Evolutionary conservation across 1,140 invertebrate genomes (phyloP), one percentile per base, ranked within the genome.

Genomic region (Pseudomyrmex dendroicus): DNA sequence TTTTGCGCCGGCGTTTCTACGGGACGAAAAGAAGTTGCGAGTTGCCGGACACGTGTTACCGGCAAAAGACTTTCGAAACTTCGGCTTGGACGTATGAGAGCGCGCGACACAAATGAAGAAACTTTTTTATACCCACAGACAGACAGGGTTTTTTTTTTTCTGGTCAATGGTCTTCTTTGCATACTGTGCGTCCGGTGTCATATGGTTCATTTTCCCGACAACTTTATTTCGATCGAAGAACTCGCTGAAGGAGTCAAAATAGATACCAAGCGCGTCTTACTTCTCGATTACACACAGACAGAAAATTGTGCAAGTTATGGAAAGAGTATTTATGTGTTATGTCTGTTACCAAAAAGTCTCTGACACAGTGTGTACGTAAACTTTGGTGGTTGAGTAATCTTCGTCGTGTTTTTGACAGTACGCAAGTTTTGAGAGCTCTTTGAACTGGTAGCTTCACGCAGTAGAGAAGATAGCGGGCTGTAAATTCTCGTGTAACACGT

Each of bases 101-200:
- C 13, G 48, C 54, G 20, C 70, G 64, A 87, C 82, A 87, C 82
- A 84, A 88, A 88, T 87, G 86, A 88, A 87, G 83, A 72, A 87
- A 87, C 86, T 88, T 88, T 88, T 66, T 87, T 84, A 20, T 68
- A 44, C 9, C 70, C 63, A 17, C 1, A 56, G 50, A 77, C 54
- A 63, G 73, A 80, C 73, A 73, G 73, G 35, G 3, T 20, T 25
- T 5, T 35, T 35, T 67, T 83, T 20, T 61, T 59, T 56, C 61
- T 46, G 48, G 17, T 25, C 59, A 70, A 59, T 20, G 44, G 9
- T 22, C 13, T 59, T 86, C 54, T 62, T 22, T 25, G 56, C 20
- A 35, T 72, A 7, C 12, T 76, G 50, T 74, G 76, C 83, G 77
- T 86, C 70, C 59, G 66, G 35, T 12, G 22, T 74, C 52, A 74